These are phyloP conservation scores for Drosophila peninsularis DNA, from an alignment of 2,888 invertebrate genomes.

Conservation along the genomic window DNA sequence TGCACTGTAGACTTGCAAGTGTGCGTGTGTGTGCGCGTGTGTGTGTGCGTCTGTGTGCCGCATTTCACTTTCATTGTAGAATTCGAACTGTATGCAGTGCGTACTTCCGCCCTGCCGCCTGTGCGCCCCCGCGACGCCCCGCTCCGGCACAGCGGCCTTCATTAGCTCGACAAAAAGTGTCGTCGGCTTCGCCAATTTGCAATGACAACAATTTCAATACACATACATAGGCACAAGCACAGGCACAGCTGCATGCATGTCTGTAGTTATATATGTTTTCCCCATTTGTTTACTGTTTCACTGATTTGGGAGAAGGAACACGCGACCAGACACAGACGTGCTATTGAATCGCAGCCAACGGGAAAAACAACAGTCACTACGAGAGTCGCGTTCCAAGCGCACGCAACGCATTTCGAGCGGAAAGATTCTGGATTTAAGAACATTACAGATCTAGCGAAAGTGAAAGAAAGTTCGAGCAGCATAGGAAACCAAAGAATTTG, in stretches of 20 bases:
- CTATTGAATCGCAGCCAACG: constrained; percentile 58
- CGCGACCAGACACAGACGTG: constrained; percentile 45
- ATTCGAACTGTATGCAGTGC: constrained; percentile 63
- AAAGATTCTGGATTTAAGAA: constrained; percentile 17
- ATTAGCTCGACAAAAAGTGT: constrained; percentile 70
- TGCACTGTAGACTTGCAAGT: constrained; percentile 52
- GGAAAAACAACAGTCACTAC: constrained; percentile 67
- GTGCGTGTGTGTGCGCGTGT: constrained; percentile 4
- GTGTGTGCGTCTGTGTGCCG: constrained; percentile 34
- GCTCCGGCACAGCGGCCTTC: constrained; percentile 58
- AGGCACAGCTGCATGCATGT: constrained; percentile 2
- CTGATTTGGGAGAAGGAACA: constrained; percentile 74
- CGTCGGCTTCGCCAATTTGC: constrained; percentile 71
- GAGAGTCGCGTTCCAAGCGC: constrained; percentile 66
- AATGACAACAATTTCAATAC: constrained; percentile 65
- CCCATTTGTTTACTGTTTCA: constrained; percentile 51
- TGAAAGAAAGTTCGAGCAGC: constrained; percentile 15
- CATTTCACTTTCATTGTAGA: constrained; percentile 77
- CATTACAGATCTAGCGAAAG: constrained; percentile 13
- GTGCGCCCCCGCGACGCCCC: constrained; percentile 25
- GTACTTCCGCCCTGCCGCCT: constrained; percentile 69
- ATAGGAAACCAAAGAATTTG: background rate
- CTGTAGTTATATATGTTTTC: constrained; percentile 17
- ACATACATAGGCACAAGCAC: background rate
- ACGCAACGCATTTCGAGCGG: constrained; percentile 61